Evolutionary conservation across 2,888 invertebrate species (phyloP), one percentile per base, ranked within the genome.

Genomic region (Drosophila robusta): DNA sequence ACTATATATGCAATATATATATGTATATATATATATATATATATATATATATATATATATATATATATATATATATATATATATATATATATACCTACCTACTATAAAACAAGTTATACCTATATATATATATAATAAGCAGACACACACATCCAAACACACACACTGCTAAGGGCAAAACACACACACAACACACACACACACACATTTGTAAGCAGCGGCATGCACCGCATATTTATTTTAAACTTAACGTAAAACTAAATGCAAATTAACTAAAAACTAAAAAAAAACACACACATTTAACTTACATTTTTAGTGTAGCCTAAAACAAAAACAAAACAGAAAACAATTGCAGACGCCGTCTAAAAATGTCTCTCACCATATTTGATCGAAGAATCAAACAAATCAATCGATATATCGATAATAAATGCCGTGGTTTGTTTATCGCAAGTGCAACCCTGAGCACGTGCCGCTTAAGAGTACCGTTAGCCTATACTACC

Each of bases 161-260:
- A 58, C 52, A 61, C 49, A 52, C 24, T 41, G 60, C 50, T 58
- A 51, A 29, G 29, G 29, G 29, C 29, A 29, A 29, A 29, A 68
- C 45, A 61, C 29, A 49, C n/a, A 50, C 18, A n/a, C 14, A 9
- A 18, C 18, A 46, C 12, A 39, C 1, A 14, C 14, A 55, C 9
- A 73, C 22, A 71, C 41, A 72, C 58, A 75, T 62, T 68, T 74
- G 51, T 66, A 67, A 66, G 81, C 79, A 69, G 83, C 79, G 75
- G 66, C 41, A 46, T 64, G 69, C 38, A 62, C 72, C 79, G 77
- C 75, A 83, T 78, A 86, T 85, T 88, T 88, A 86, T 83, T 83
- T 83, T 86, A 86, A 83, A 78, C 68, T 64, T 67, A 70, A 73
- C 60, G 63, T 70, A 45, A 75, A 63, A 22, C 54, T 52, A 72